Percentiles rank a stretch among this genome's conserved stretches.
Evolutionary conservation across 2,113 vertebrate species (phyloP).

Genomic region (Etheostoma spectabile): DNA sequence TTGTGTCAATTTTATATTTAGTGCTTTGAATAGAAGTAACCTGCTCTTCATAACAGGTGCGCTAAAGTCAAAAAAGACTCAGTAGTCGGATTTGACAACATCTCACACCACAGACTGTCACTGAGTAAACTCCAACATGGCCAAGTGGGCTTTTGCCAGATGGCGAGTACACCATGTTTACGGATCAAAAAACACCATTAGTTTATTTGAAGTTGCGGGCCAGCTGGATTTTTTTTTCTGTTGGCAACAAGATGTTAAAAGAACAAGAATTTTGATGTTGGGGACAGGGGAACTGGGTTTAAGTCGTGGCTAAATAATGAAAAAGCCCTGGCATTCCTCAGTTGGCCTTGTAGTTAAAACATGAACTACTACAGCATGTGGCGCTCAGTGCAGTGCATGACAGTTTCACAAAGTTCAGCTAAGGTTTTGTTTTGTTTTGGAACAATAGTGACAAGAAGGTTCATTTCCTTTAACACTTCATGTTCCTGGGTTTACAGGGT

Average conservation of each 20-base stretch:
- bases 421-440: background rate
- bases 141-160: slow-evolving; percentile 63
- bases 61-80: background rate
- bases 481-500: slow-evolving; percentile 9
- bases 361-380: slow-evolving; percentile 19
- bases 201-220: slow-evolving; percentile 52
- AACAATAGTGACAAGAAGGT: slow-evolving; percentile 5
- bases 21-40: background rate
- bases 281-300: slow-evolving; percentile 33
- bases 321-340: slow-evolving; percentile 13
- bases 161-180: slow-evolving; percentile 57
- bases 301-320: slow-evolving; percentile 58
- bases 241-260: slow-evolving; percentile 63
- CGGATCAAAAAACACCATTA: slow-evolving; percentile 65
- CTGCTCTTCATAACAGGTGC: slow-evolving; percentile 12
- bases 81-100: slow-evolving; percentile 20
- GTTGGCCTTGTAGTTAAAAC: slow-evolving; percentile 35
- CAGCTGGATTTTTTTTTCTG: slow-evolving; percentile 57
- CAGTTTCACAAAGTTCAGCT: slow-evolving; percentile 33
- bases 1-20: background rate
- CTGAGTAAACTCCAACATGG: slow-evolving; percentile 42
- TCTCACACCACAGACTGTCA: slow-evolving; percentile 30
- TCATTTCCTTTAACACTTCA: slow-evolving; percentile 7
- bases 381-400: background rate
- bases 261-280: slow-evolving; percentile 38